phyloP scores from a whole-genome alignment of 2,797 vertebrate genomes.

The Tolypeutes matacus region DNA sequence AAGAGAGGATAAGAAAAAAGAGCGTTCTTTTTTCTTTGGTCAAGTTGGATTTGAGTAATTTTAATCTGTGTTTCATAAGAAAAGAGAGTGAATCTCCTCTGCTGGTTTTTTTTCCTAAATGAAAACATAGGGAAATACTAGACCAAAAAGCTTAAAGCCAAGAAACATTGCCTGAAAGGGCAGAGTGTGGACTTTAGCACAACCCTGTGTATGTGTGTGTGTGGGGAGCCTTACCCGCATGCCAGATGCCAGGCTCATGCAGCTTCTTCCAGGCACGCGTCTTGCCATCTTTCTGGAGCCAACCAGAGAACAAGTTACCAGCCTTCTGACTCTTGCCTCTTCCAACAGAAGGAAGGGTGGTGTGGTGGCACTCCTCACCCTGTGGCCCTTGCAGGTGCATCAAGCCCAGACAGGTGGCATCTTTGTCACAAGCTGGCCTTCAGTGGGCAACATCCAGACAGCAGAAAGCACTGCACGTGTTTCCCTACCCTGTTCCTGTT shows the following conservation, averaged over 20 bases:
- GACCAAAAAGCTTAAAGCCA: background rate
- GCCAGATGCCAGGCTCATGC: background rate
- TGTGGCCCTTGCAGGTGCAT: background rate
- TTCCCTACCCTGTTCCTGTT: no score
- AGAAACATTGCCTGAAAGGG: background rate
- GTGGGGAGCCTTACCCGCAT: background rate
- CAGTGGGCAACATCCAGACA: background rate
- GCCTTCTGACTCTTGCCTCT: background rate
- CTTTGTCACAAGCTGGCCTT: background rate
- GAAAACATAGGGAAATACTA: background rate
- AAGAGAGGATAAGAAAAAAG: background rate
- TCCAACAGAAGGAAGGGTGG: background rate
- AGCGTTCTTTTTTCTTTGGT: background rate
- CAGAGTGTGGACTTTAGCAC: background rate
- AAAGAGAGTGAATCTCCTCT: background rate
- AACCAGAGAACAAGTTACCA: background rate
- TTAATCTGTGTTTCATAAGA: conserved; percentile 2
- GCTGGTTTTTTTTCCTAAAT: background rate
- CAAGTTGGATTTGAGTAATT: background rate
- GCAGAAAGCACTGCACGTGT: background rate
- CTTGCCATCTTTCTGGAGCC: background rate
- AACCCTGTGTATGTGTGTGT: background rate
- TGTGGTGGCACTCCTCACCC: background rate
- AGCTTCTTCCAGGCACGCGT: background rate
- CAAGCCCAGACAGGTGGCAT: background rate